Evolutionary conservation across 2,797 vertebrate genomes (phyloP), one percentile per base, ranked within the genome.

Genomic region (Peromyscus melanophrys): DNA sequence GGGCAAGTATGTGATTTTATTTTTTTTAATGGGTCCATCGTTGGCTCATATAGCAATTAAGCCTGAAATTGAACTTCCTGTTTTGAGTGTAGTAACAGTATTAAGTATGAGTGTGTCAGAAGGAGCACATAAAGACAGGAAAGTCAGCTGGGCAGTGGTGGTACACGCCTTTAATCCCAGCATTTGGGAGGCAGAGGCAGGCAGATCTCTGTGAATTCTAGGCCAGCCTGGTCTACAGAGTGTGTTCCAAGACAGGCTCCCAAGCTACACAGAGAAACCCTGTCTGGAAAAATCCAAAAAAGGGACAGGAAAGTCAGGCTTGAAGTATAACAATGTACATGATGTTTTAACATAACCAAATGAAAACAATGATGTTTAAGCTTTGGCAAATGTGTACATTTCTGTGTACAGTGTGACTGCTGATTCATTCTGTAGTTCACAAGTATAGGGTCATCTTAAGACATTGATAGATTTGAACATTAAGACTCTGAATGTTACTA

Each of bases 1-100:
- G 86, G 37, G 19, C 8, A 96, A 65, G 29, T 76, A 7, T 46
- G 34, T 84, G 63, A 86, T 91, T 95, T 96, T 82, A 82, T 96
- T 96, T 96, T 96, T 89, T 52, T 52, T 78, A 82, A 37, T 82
- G 78, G 67, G 13, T 2, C 25, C 10, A 88, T 43, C 19, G 63
- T 95, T 96, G n/a, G 12, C 12, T 95, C 1, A 12, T 34, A 14
- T 9, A 85, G 31, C 49, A 93, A 55, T 11, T 29, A 52, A 92
- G 31, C 43, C 14, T 86, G 81, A 86, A 87, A 46, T 17, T 81
- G 37, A 94, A 87, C 13, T 94, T 93, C 75, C 27, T 46, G 12
- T 91, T 81, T 69, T 81, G n/a, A 73, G 2, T 63, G 49, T 63
- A 25, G 7, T 59, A 52, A n/a, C 37, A 13, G 6, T 75, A 59